Evolutionary conservation across 2,888 invertebrate species (phyloP).

Genomic region (Rhaphigaster nebulosa): DNA sequence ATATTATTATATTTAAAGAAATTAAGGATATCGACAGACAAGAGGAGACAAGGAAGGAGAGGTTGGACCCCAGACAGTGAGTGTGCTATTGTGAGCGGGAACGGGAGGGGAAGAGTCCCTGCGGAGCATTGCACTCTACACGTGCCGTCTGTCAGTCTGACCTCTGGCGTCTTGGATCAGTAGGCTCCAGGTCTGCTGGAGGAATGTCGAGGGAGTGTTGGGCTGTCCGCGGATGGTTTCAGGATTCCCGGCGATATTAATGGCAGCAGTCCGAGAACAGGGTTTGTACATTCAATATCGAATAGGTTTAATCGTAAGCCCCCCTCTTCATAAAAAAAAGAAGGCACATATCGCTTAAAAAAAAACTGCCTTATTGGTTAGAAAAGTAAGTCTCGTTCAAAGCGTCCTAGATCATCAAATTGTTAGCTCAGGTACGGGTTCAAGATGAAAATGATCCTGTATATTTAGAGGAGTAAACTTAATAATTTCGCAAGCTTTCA

Average conservation of each 20-base stretch:
- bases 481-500: too few relatives aligned
- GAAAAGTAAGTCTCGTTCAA: too few relatives aligned
- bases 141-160: conserved; percentile 43
- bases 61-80: conserved; percentile 1
- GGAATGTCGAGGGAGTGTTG: neutral
- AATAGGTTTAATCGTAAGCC: too few relatives aligned
- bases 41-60: neutral
- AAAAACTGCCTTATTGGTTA: too few relatives aligned
- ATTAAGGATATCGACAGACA: neutral
- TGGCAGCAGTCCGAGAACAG: neutral
- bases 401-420: too few relatives aligned
- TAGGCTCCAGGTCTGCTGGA: neutral
- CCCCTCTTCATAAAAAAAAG: too few relatives aligned
- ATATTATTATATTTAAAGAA: neutral
- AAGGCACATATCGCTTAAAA: too few relatives aligned
- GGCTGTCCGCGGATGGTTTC: neutral
- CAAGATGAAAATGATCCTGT: too few relatives aligned
- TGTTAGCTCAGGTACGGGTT: too few relatives aligned
- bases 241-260: too few relatives aligned
- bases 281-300: neutral
- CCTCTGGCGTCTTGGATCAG: conserved; percentile 13
- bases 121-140: conserved; percentile 54
- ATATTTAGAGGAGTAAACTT: too few relatives aligned
- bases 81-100: conserved; percentile 45
- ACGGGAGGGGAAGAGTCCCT: neutral